These are phyloP conservation scores for Promerops cafer DNA, from an alignment of 2,113 vertebrate genomes.

Conservation along the genomic window DNA sequence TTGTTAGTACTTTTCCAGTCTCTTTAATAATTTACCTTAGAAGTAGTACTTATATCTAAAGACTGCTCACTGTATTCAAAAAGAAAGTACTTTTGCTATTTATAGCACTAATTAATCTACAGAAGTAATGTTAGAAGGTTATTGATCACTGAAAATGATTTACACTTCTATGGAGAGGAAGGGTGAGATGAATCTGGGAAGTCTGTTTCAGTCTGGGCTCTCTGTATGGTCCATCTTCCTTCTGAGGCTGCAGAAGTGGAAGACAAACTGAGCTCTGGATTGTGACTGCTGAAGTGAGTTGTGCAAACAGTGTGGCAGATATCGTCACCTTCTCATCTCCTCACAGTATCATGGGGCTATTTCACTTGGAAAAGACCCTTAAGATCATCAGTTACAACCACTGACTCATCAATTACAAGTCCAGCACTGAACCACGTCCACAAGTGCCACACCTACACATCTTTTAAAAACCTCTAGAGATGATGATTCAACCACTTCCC, in stretches of 20 bases:
- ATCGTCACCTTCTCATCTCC: not conserved
- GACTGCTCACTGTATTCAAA: not conserved
- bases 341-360: not conserved
- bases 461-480: not conserved
- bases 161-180: not conserved
- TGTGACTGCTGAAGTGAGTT: not conserved
- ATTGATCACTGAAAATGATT: not conserved
- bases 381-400: not conserved
- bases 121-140: not conserved
- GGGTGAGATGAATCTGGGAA: not conserved
- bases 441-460: not conserved
- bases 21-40: not conserved
- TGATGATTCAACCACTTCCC: not conserved
- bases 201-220: not conserved
- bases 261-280: not conserved
- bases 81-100: not conserved
- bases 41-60: not conserved
- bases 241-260: not conserved
- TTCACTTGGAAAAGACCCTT: not conserved
- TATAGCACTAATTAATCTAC: not conserved
- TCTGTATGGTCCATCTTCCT: not conserved
- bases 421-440: not conserved
- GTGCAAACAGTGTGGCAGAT: not conserved
- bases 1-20: not conserved
- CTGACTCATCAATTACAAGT: not conserved